Percentiles rank a stretch among this genome's conserved stretches.
phyloP scores from a whole-genome alignment of 2,113 vertebrate genomes.

The Aptenodytes patagonicus region DNA sequence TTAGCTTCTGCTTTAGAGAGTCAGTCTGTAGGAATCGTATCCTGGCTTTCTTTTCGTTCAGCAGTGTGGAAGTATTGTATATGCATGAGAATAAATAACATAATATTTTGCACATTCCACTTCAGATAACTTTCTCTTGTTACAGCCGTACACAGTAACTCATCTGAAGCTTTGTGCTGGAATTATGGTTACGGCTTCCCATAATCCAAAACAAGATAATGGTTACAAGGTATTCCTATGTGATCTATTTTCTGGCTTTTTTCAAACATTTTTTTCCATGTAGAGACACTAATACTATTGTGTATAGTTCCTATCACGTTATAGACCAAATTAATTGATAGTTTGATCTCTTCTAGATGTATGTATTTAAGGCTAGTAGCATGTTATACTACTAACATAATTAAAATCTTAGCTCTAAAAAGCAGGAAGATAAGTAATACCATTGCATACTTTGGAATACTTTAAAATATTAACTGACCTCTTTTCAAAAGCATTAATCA shows the following conservation, averaged over 20 bases:
- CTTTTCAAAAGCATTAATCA: neutral
- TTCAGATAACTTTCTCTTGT: conserved; percentile 11
- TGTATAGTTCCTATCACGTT: neutral
- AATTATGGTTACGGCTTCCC: conserved; percentile 96
- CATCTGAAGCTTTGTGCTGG: conserved; percentile 90
- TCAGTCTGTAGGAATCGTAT: neutral
- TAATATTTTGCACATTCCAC: neutral
- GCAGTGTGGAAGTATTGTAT: neutral
- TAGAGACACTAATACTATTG: neutral
- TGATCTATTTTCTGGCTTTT: neutral
- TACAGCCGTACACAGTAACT: conserved; percentile 90
- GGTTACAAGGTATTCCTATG: conserved; percentile 89
- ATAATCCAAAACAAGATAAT: conserved; percentile 98
- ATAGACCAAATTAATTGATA: neutral
- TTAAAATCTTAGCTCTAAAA: neutral
- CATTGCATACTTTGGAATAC: neutral
- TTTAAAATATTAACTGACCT: neutral
- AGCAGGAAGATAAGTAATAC: neutral
- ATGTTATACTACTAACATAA: neutral
- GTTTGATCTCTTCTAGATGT: neutral
- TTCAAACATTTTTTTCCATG: neutral
- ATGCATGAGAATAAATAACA: neutral
- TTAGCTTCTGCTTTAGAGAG: neutral
- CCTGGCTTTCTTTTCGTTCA: neutral
- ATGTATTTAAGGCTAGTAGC: neutral